Evolutionary conservation across 2,888 invertebrate species (phyloP), one percentile per base, ranked within the genome.

Genomic region (Tenthredo notha): DNA sequence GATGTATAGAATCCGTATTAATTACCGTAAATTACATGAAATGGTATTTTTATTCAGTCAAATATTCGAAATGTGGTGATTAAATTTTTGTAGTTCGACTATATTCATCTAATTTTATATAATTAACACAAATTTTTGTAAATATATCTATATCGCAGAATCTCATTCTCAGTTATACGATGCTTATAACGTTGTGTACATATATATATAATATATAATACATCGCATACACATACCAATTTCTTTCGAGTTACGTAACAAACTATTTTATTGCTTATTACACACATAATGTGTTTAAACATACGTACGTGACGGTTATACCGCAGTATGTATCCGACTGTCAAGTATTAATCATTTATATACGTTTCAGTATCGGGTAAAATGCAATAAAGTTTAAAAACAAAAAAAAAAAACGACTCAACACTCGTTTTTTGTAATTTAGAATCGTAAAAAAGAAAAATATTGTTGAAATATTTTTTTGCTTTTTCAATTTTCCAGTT

Each of bases 241-340:
- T 25, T 25, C 61, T 61, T 4, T 61, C 29, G 70, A 21, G n/a
- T 70, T 70, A 70, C 70, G 70, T 70, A 70, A 70, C 33, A 33
- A 70, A 70, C 37, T 18, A 33, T 70, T 70, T 37, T 18, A 70
- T 70, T 70, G 70, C 37, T 70, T 33, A 70, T 70, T 37, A 70
- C 37, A 70, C 18, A 29, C 70, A 70, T 33, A 70, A 37, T 70
- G 70, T 70, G 37, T 70, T 37, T 70, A 37, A 18, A 70, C 15
- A n/a, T 70, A 37, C 37, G 61, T 61, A 37, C 70, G 37, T 70
- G 70, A 37, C 15, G 29, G 70, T 29, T 37, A 37, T 29, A n/a
- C 37, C 15, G 18, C 37, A 70, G 15, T 70, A 70, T n/a, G n/a
- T 37, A 37, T 18, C 37, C 1, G 33, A 37, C 70, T 15, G 37